phyloP scores from a whole-genome alignment of 2,888 invertebrate species.

The Apocheima hispidaria region DNA sequence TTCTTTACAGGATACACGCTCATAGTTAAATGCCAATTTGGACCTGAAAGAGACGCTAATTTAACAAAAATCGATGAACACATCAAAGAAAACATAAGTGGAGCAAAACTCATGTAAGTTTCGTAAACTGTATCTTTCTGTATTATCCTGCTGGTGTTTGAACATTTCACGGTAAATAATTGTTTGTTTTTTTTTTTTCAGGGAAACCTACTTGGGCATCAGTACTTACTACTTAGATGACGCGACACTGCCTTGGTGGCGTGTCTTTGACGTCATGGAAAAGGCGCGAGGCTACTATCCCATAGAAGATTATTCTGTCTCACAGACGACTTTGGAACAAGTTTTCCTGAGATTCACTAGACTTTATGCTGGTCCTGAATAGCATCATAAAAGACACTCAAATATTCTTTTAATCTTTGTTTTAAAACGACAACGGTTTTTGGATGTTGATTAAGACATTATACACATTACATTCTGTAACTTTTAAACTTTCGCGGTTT shows the following conservation, averaged over 20 bases:
- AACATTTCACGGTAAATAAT: background rate
- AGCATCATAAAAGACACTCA: background rate
- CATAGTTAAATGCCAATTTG: slow-evolving; percentile 76
- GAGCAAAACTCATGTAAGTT: slow-evolving; percentile 74
- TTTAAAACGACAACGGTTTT: background rate
- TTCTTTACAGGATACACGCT: slow-evolving; percentile 83
- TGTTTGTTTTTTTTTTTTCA: slow-evolving; percentile 48
- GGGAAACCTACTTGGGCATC: slow-evolving; percentile 90
- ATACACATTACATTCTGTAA: too few species aligned
- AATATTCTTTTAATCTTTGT: background rate
- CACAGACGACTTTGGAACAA: slow-evolving; percentile 93
- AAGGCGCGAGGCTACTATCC: slow-evolving; percentile 81
- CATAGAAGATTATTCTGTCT: slow-evolving; percentile 92
- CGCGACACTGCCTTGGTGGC: slow-evolving; percentile 87
- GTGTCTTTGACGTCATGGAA: slow-evolving; percentile 89
- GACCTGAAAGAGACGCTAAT: slow-evolving; percentile 59
- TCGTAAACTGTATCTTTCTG: background rate
- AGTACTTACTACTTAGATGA: slow-evolving; percentile 89
- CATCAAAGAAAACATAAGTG: slow-evolving; percentile 63
- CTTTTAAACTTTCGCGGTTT: too few species aligned
- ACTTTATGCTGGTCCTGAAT: slow-evolving; percentile 46
- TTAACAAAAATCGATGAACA: slow-evolving; percentile 60
- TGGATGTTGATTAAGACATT: too few species aligned
- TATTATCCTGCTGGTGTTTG: background rate
- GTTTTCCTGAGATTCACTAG: slow-evolving; percentile 89